Conservation (phyloP, 1,140 invertebrate species). For the Drosophila persimilis region DNA sequence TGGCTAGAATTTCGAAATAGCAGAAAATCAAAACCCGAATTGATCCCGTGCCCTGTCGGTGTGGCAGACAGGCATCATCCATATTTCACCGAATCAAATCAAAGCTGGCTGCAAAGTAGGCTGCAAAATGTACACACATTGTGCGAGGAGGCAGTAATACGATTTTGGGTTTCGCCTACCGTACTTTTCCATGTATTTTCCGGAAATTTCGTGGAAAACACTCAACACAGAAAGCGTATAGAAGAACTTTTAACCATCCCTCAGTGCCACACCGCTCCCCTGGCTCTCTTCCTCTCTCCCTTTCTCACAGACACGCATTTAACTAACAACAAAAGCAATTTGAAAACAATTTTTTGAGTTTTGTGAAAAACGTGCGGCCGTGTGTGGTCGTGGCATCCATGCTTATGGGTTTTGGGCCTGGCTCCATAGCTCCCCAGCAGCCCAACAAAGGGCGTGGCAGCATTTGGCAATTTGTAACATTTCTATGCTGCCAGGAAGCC, state of each 20-base stretch:
- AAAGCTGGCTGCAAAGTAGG: slow-evolving; percentile 39
- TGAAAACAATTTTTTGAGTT: slow-evolving; percentile 65
- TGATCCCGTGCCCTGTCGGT: slow-evolving; percentile 20
- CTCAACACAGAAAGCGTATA: slow-evolving; percentile 34
- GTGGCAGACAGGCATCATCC: slow-evolving; percentile 27
- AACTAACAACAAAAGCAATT: slow-evolving; percentile 64
- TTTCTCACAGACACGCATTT: slow-evolving; percentile 31
- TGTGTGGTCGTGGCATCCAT: slow-evolving; percentile 44
- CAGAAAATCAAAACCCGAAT: slow-evolving; percentile 30
- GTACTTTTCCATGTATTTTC: slow-evolving; percentile 41
- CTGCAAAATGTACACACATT: slow-evolving; percentile 10
- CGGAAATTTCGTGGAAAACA: slow-evolving; percentile 56
- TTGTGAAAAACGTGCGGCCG: slow-evolving; percentile 44
- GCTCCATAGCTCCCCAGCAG: not conserved
- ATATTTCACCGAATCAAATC: slow-evolving; percentile 48
- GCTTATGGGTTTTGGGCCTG: slow-evolving; percentile 23
- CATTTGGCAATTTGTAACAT: slow-evolving; percentile 55
- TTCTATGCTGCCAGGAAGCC: slow-evolving; percentile 11
- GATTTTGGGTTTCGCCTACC: slow-evolving; percentile 34
- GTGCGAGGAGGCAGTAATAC: slow-evolving; percentile 37
- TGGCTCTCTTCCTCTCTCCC: not conserved
- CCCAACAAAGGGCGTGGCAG: slow-evolving; percentile 35
- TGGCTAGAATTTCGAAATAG: slow-evolving; percentile 20
- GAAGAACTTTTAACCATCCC: slow-evolving; percentile 43
- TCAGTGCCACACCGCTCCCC: not conserved